Base-by-base conservation (phyloP, 2,113 vertebrate species). In the Copsychus sechellarum region DNA sequence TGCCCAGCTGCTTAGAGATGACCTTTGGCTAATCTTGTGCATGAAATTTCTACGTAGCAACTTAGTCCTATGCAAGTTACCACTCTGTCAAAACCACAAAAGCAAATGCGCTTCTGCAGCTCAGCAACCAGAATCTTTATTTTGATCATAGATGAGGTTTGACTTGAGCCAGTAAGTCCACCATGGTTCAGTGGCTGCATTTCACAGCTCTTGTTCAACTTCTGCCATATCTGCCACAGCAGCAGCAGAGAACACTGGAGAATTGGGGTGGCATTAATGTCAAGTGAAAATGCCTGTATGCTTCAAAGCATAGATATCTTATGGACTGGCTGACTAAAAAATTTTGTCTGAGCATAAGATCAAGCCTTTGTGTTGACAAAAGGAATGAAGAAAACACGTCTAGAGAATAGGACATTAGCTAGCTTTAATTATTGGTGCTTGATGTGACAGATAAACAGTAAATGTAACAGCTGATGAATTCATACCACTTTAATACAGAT, bases 171-270 rank as follows among this genome's bases (percentile, higher is more conserved):
- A 88, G 17, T 69, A 69, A 76, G 31, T 45, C 66, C 57, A 56
- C 43, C 3, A 23, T 43, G 40, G 31, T 91, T 94, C 90, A 76
- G 34, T 0, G 2, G 42, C 54, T 83, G 31, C n/a, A 34, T 65
- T 77, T 95, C 80, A 72, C 42, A 83, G n/a, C 36, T 86, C 40
- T 43, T 40, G 31, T 40, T 90, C 54, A 76, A 54, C 8, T 80
- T 80, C 82, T 90, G 79, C 45, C n/a, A 1, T 45, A 20, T 61
- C 45, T 86, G 76, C 38, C 57, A 48, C 23, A n/a, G 28, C 23
- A 74, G 21, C 17, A 70, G 13, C 4, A 62, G 56, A 83, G 20
- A 79, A 31, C 38, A 40, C 38, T 48, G 28, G 51, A 81, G 56
- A 70, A 51, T 1, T 45, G 26, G 25, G 6, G 31, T 92, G 86